phyloP scores from a whole-genome alignment of 1,140 invertebrate genomes.

The Hyles euphorbiae region DNA sequence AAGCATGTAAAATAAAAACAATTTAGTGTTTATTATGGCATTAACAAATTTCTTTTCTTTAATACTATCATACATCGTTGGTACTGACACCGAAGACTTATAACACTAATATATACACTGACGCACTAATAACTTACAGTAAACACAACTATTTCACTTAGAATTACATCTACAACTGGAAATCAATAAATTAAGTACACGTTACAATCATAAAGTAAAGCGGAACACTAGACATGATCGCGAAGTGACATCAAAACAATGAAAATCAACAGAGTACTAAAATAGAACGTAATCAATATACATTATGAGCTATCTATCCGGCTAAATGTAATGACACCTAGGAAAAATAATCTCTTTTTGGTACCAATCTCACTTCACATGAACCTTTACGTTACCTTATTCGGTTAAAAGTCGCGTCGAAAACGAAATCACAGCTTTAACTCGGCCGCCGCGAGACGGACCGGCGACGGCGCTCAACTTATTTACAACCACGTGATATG shows the following conservation, averaged over 20 bases:
- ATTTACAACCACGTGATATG: slow-evolving; percentile 30
- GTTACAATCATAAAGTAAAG: slow-evolving; percentile 29
- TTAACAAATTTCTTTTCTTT: slow-evolving; percentile 64
- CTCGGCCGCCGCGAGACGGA: slow-evolving; percentile 25
- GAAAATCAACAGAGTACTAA: slow-evolving; percentile 56
- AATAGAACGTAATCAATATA: slow-evolving; percentile 23
- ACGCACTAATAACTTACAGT: slow-evolving; percentile 52
- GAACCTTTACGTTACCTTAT: slow-evolving; percentile 48
- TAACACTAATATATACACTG: slow-evolving; percentile 62
- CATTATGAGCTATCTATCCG: slow-evolving; percentile 28
- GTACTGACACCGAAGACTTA: slow-evolving; percentile 65
- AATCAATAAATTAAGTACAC: slow-evolving; percentile 61
- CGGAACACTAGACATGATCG: slow-evolving; percentile 2
- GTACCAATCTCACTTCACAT: slow-evolving; percentile 70
- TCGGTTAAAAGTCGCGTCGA: slow-evolving; percentile 49
- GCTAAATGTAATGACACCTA: slow-evolving; percentile 53
- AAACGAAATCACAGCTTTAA: slow-evolving; percentile 69
- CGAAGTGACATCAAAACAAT: slow-evolving; percentile 32
- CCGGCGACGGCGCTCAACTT: slow-evolving; percentile 13
- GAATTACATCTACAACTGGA: slow-evolving; percentile 39
- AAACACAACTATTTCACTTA: slow-evolving; percentile 56
- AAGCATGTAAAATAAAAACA: slow-evolving; percentile 70
- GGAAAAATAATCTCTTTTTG: slow-evolving; percentile 69
- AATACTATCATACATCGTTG: slow-evolving; percentile 69
- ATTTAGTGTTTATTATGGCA: slow-evolving; percentile 69